Conservation (phyloP, 1,140 invertebrate species). For the Euura lappo region DNA sequence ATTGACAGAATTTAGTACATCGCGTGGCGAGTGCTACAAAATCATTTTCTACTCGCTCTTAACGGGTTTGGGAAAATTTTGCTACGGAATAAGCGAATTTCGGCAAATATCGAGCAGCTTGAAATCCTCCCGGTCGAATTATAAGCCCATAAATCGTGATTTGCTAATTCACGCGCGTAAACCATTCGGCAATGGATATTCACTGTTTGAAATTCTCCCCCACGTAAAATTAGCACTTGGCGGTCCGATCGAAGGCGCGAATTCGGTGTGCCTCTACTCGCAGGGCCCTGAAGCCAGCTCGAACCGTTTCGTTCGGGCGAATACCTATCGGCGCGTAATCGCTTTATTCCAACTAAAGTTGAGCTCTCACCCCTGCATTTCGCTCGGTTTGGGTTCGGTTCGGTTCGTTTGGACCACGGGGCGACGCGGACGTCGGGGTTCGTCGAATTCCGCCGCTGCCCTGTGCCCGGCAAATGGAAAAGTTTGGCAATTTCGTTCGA, state of each 20-base stretch:
- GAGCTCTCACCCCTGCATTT: background rate
- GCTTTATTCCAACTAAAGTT: conserved; percentile 7
- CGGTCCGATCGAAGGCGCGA: conserved; percentile 4
- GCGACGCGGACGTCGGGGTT: too few relatives aligned
- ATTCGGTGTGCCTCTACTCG: background rate
- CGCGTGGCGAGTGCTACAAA: too few relatives aligned
- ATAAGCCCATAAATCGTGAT: too few relatives aligned
- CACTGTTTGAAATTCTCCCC: background rate
- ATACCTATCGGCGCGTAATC: conserved; percentile 1
- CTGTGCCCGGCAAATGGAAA: conserved; percentile 4
- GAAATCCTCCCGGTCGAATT: too few relatives aligned
- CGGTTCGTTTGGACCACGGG: background rate
- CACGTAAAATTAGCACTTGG: background rate
- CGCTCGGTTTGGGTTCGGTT: background rate
- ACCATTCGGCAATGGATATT: background rate
- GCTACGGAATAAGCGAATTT: too few relatives aligned
- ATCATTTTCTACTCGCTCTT: too few relatives aligned
- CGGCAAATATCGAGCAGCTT: too few relatives aligned
- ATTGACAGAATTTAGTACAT: too few relatives aligned
- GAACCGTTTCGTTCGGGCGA: background rate
- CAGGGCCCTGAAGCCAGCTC: background rate
- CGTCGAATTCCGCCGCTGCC: background rate
- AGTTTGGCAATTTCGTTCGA: conserved; percentile 5
- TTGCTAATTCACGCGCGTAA: background rate
- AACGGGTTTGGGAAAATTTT: too few relatives aligned